Base-by-base conservation (phyloP, 2,113 vertebrate species). In the Lepisosteus oculatus region DNA sequence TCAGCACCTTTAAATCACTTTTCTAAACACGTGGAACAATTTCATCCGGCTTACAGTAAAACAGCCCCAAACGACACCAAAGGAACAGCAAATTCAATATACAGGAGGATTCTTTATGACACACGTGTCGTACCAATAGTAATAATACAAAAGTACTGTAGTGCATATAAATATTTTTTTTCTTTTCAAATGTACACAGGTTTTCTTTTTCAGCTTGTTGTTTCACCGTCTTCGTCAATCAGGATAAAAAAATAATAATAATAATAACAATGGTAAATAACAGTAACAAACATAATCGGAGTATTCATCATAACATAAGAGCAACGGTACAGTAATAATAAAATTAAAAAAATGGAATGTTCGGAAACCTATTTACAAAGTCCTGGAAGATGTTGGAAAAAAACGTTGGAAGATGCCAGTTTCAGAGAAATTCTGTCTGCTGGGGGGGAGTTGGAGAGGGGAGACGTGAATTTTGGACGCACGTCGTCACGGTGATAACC, bases 181-280 rank as follows among this genome's bases (percentile, higher is more conserved):
- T 15, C 64, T 41, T 67, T 5, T 61, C 73, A 71, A 72, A 74
- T 76, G 66, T 80, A 80, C 79, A 83, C 59, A 61, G 59, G 78
- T 82, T 71, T 81, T 84, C 78, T 84, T 61, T 63, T 72, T 44
- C 67, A 63, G 61, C 59, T 15, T 3, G 5, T 61, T 61, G 62
- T 57, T 65, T 44, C 57, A 66, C 47, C 15, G 62, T 65, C 71
- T 43, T 57, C 29, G 42, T 66, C 43, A 45, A 8, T 70, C 69
- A 70, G 57, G 62, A 59, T 11, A 73, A 13, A 62, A 65, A 44
- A 9, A 65, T 43, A 73, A 73, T 61, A 73, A 61, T 13, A 73
- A 67, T 67, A 67, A 73, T 73, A 61, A 13, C 44, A 73, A 44
- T 64, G 29, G 29, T 61, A 67, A 67, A 73, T 68, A 67, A 55